These are phyloP conservation scores for Uropsilus gracilis DNA, from an alignment of 2,113 vertebrate genomes.

Conservation along the genomic window DNA sequence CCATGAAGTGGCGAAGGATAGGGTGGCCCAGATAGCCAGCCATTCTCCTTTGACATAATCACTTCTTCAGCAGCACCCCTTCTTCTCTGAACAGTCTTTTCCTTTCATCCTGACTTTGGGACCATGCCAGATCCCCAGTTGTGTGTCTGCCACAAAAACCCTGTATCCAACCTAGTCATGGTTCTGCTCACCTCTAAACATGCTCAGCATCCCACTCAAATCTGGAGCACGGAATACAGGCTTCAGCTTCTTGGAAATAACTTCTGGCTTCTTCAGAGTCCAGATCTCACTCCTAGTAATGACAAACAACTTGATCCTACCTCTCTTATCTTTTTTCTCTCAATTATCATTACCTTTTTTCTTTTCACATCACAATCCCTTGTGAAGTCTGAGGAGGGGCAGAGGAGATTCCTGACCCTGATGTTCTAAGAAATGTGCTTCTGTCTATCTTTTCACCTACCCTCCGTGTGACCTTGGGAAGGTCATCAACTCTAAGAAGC, in stretches of 20 bases:
- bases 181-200: conserved; percentile 45
- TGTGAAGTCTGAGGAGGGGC: not conserved
- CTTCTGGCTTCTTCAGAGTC: conserved; percentile 59
- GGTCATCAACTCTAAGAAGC: not conserved
- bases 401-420: not conserved
- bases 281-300: conserved; percentile 61
- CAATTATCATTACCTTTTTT: not conserved
- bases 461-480: not conserved
- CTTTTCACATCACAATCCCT: not conserved
- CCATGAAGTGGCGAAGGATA: not conserved
- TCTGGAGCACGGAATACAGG: not conserved
- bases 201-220: conserved; percentile 24
- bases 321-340: not conserved
- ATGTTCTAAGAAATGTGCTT: not conserved
- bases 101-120: not conserved
- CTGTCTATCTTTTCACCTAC: not conserved
- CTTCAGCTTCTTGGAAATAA: conserved; percentile 23
- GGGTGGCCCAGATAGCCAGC: not conserved
- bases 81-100: not conserved
- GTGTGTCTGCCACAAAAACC: no score
- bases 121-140: not conserved
- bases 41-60: not conserved
- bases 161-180: no score
- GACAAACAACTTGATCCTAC: not conserved
- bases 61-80: not conserved